A percentile compares a stretch with the other conserved stretches of the same genome.
These are phyloP conservation scores for Platygyra sinensis DNA, from an alignment of 64 coral and sea anemone species.

Conservation along the genomic window DNA sequence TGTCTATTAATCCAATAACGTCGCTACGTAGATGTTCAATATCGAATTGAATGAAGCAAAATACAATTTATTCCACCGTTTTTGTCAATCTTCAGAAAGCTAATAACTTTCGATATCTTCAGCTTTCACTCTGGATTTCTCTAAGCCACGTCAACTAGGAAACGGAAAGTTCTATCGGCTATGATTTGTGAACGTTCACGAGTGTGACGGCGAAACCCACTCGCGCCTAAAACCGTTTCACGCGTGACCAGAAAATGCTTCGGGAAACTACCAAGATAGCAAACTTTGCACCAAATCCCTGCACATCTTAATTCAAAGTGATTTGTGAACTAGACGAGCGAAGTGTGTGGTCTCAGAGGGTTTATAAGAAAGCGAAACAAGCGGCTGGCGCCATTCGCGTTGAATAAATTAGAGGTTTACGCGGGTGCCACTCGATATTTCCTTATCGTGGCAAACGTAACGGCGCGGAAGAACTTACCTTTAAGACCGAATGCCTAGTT, in stretches of 20 bases:
- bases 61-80: neutral
- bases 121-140: neutral
- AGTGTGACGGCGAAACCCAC: constrained; percentile 11
- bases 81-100: neutral
- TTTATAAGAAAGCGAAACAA: constrained; percentile 1
- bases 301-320: neutral
- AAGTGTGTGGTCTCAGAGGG: neutral
- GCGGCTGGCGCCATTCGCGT: constrained; percentile 48
- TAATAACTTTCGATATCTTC: neutral
- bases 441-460: constrained; percentile 8
- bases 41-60: neutral
- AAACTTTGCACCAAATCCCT: neutral
- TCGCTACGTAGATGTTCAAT: constrained; percentile 17
- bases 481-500: neutral
- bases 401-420: constrained; percentile 41
- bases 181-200: neutral
- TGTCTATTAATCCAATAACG: constrained; percentile 7
- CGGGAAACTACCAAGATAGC: neutral
- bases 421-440: constrained; percentile 55
- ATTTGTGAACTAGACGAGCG: neutral
- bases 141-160: neutral
- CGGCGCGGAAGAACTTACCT: constrained; percentile 28
- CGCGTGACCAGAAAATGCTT: constrained; percentile 2
- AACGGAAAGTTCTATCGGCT: neutral
- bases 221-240: constrained; percentile 38